These are phyloP conservation scores for Sphenopsis melanotis DNA, from an alignment of 2,797 vertebrate genomes.

Conservation along the genomic window DNA sequence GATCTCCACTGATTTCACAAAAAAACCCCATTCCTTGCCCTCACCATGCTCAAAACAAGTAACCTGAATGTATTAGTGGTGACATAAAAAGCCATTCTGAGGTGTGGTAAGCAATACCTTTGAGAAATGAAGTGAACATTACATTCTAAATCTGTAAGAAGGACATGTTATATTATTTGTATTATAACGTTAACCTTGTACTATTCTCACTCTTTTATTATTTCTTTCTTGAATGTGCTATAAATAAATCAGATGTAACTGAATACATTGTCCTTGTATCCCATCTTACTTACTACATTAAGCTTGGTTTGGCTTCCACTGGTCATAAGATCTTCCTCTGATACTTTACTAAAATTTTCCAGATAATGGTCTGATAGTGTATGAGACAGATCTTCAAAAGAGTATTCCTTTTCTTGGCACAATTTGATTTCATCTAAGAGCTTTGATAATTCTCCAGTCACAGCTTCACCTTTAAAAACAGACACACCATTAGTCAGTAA, in stretches of 20 bases:
- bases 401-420: constrained; percentile 93
- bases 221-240: background rate
- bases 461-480: constrained; percentile 83
- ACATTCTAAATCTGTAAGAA: background rate
- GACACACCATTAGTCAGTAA: constrained; percentile 51
- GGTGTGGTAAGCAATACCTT: background rate
- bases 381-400: constrained; percentile 94
- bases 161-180: background rate
- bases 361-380: constrained; percentile 92
- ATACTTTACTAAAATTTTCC: constrained; percentile 89
- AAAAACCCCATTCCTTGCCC: background rate
- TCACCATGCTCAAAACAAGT: background rate
- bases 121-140: background rate
- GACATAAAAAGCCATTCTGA: background rate
- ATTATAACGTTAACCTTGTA: background rate
- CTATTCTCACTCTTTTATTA: background rate
- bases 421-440: constrained; percentile 94
- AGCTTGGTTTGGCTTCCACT: constrained; percentile 84
- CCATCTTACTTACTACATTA: constrained; percentile 79
- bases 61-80: background rate
- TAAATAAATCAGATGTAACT: background rate
- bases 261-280: constrained; percentile 1
- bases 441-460: constrained; percentile 93
- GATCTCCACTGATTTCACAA: background rate
- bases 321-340: constrained; percentile 85